Percentiles rank a stretch among this genome's conserved stretches.
Conservation (phyloP, 2,797 vertebrate genomes). For the Rhinophrynus dorsalis region DNA sequence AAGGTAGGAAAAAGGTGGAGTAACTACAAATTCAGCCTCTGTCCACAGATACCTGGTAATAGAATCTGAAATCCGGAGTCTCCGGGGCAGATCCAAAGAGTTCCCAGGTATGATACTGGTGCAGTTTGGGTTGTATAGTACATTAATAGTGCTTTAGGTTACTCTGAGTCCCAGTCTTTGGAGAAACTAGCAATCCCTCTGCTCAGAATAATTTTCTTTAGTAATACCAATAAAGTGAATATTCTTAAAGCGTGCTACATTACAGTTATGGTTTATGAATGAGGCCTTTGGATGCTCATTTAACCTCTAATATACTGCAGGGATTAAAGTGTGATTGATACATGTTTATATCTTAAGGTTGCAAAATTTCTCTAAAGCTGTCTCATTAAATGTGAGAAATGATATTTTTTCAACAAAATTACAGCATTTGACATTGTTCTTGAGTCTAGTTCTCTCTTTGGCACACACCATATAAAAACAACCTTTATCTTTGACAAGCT, state of each 20-base stretch:
- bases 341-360: background rate
- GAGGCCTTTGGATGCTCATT: background rate
- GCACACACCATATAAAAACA: slow-evolving; percentile 47
- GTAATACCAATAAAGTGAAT: slow-evolving; percentile 9
- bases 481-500: slow-evolving; percentile 58
- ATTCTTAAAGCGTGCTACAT: background rate
- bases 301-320: background rate
- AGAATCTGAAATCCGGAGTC: too few relatives aligned
- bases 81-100: too few relatives aligned
- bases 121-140: too few relatives aligned
- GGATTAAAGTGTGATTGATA: background rate
- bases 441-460: slow-evolving; percentile 16
- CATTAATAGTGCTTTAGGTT: too few relatives aligned
- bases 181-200: too few relatives aligned
- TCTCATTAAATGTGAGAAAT: slow-evolving; percentile 45
- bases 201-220: slow-evolving; percentile 6
- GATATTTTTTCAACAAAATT: slow-evolving; percentile 33
- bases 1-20: too few relatives aligned
- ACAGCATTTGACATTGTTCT: slow-evolving; percentile 29
- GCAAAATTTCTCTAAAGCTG: slow-evolving; percentile 50
- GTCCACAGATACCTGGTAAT: too few relatives aligned
- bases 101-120: too few relatives aligned
- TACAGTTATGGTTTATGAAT: slow-evolving; percentile 2
- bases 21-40: too few relatives aligned
- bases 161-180: too few relatives aligned